Base-by-base conservation (phyloP, 2,888 invertebrate species). In the Lycaena phlaeas region DNA sequence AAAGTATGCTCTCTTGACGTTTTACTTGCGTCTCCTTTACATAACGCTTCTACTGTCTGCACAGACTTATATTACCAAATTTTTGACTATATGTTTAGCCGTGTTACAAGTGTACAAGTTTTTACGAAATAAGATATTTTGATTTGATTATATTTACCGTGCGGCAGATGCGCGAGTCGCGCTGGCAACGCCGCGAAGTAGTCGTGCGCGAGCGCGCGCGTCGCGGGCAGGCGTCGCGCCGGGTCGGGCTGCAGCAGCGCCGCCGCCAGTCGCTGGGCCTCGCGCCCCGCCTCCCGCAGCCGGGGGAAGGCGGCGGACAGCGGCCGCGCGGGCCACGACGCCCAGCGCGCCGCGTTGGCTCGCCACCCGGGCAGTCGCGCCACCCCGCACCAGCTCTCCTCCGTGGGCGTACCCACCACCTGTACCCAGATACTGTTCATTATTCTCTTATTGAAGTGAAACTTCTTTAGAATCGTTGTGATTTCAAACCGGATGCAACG, bases 351-450 rank as follows among this genome's bases (percentile, higher is more conserved):
- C 54, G 68, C 60, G 82, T 94, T 92, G 55, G 90, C 88, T 60
- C 91, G 91, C 70, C 96, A 95, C 48, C 95, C 94, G 9, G 95
- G 93, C 61, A 95, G 87, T 54, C 92, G 90, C 40, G 92, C 90
- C 42, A 97, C 96, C 44, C 97, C 96, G 48, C 90, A 87, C 98
- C 98, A 98, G 58, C 92, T 93, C 53, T 95, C 92, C 73, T 97
- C 96, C 9, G 93, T 92, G 14, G 98, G 98, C 29, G 97, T 96
- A 52, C 98, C 99, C 55, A 98, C 88, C 57, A 96, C 90, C 91
- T 93, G 68, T 2, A 0, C 9, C 5, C 7, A 9, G 4, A 36
- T 6, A 36, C 2, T n/a, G n/a, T n/a, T n/a, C n/a, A n/a, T n/a
- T n/a, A 18, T 4, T n/a, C n/a, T n/a, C n/a, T n/a, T n/a, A n/a